Evolutionary conservation across 2,113 vertebrate genomes (phyloP).

Genomic region (Casuarius casuarius): DNA sequence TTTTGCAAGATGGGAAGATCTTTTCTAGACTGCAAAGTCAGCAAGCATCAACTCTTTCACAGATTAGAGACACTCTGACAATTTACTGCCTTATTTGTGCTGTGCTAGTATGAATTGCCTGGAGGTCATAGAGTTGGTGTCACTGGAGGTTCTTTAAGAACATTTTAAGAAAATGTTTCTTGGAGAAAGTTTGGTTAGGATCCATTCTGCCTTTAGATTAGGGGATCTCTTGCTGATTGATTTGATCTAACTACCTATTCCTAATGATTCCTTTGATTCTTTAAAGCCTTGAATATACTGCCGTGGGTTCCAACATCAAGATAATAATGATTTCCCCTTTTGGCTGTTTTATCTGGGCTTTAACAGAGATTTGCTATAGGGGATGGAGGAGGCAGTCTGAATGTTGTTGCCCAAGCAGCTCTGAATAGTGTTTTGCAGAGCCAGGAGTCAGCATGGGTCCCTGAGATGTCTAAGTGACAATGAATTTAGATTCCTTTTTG

Average conservation of each 20-base stretch:
- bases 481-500: not conserved
- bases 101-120: not conserved
- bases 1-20: not conserved
- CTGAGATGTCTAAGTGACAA: not conserved
- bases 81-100: not conserved
- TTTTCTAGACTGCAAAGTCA: not conserved
- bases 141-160: not conserved
- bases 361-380: not conserved
- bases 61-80: not conserved
- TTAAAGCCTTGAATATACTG: not conserved
- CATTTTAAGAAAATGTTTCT: not conserved
- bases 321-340: not conserved
- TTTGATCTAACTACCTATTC: not conserved
- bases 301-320: not conserved
- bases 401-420: not conserved
- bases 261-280: not conserved
- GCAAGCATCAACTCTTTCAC: accelerated
- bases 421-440: not conserved
- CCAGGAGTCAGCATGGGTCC: not conserved
- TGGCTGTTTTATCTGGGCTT: accelerated
- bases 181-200: not conserved
- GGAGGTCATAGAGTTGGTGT: accelerated
- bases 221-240: not conserved
- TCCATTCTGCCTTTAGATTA: not conserved
- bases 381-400: not conserved